Conservation (phyloP, 1,140 invertebrate genomes). For the Lethocerus indicus region DNA sequence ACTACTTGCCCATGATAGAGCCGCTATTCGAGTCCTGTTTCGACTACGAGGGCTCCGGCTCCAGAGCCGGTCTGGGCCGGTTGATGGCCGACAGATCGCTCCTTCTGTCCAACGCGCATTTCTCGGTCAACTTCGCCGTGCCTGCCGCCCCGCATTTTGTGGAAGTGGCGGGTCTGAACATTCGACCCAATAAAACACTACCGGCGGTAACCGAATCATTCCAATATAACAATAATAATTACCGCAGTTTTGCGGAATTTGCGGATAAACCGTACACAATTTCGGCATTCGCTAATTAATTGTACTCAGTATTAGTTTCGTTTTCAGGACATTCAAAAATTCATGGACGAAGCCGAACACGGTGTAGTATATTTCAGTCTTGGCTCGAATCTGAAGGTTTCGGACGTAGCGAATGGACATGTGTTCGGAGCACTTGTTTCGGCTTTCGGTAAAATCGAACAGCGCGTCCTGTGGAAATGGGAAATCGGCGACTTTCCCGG, state of each 20-base stretch:
- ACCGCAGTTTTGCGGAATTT: not conserved
- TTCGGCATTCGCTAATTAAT: not conserved
- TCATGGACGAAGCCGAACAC: conserved; percentile 22
- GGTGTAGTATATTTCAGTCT: conserved; percentile 26
- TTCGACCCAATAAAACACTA: conserved; percentile 32
- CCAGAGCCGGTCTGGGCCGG: conserved; percentile 33
- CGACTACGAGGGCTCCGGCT: conserved; percentile 17
- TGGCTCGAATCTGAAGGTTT: conserved; percentile 19
- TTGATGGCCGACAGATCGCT: conserved; percentile 14
- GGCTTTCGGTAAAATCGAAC: conserved; percentile 18
- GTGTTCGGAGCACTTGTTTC: conserved; percentile 13
- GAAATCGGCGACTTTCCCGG: conserved; percentile 20
- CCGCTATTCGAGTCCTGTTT: not conserved
- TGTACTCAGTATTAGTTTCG: not conserved
- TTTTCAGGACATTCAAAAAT: conserved; percentile 16
- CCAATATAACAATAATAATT: not conserved
- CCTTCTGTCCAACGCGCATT: conserved; percentile 22
- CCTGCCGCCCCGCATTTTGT: conserved; percentile 11
- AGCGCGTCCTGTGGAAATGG: conserved; percentile 23
- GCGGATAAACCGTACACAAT: not conserved
- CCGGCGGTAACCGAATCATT: conserved; percentile 25
- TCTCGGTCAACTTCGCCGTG: not conserved
- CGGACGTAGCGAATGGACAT: conserved; percentile 8
- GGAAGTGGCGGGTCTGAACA: conserved; percentile 49
- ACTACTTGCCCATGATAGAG: not conserved